phyloP scores from a whole-genome alignment of 2,797 vertebrate species.

The Garrulus glandarius region DNA sequence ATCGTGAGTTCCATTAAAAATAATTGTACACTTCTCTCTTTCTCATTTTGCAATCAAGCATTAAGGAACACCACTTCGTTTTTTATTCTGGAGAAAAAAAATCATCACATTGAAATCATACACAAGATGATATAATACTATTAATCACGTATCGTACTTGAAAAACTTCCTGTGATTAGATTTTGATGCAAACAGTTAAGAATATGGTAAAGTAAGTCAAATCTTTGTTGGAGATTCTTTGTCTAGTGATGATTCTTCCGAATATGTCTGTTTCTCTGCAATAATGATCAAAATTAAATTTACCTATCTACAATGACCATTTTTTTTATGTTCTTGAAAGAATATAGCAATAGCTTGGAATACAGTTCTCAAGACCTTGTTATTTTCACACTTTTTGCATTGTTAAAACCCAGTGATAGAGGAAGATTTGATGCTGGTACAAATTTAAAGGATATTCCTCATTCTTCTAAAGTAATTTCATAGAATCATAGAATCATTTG shows the following conservation, averaged over 20 bases:
- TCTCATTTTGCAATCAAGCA: slow-evolving; percentile 44
- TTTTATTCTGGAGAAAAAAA: neutral
- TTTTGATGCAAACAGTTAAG: neutral
- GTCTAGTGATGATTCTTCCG: neutral
- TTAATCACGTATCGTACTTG: neutral
- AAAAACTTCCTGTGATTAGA: neutral
- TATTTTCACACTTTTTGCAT: neutral
- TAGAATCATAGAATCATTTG: neutral
- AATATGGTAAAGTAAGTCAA: neutral
- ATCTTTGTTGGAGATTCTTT: neutral
- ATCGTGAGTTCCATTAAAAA: slow-evolving; percentile 19
- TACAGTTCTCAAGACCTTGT: neutral
- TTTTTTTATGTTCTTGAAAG: neutral
- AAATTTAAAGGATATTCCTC: neutral
- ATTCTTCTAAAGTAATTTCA: neutral
- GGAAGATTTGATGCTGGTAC: neutral
- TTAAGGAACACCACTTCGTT: neutral
- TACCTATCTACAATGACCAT: neutral
- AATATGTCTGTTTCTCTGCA: neutral
- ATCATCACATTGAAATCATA: neutral
- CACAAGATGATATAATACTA: neutral
- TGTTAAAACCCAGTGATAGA: neutral
- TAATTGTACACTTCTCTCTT: slow-evolving; percentile 6
- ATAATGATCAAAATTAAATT: neutral
- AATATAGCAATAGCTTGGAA: neutral